Base-by-base conservation (phyloP, 2,797 vertebrate species). In the Coreius guichenoti region DNA sequence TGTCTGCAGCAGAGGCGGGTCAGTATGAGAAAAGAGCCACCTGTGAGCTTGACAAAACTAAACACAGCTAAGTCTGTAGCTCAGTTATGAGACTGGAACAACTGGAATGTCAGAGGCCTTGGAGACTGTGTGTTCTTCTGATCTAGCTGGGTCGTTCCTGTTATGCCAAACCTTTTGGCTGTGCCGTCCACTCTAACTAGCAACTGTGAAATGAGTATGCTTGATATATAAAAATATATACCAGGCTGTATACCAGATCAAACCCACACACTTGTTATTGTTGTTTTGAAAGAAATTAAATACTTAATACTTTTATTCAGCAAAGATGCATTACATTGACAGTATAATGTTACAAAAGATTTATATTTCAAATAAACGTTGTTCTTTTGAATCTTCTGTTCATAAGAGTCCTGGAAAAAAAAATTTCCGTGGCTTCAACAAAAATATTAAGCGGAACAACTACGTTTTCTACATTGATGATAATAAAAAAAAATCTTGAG, bases 1-100 rank as follows among this genome's bases (percentile, higher is more conserved):
- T 96, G 74, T 97, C 96, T 65, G 96, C 96, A 89, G 96, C 96
- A 9, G 93, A 96, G 87, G 96, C 96, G 83, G 96, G 96, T 97
- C 88, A 95, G 96, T 89, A 81, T 58, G 19, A 80, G 68, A 79
- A 17, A 73, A 63, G 17, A 26, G 47, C 54, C n/a, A 73, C 83
- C 54, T 14, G 29, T 47, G 29, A 58, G 21, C 61, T 51, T 65
- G n/a, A 68, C 61, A 3, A 58, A 75, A 77, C 26, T 43, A 75
- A 82, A 69, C 72, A 4, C 47, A 14, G 51, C 43, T 33, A 69
- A 19, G 70, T 47, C 49, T 70, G 65, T 45, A 68, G 74, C 73
- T 77, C 47, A 51, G 31, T 51, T 69, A 69, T 29, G 31, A 68
- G 75, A 61, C 36, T 47, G 63, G 63, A 23, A 43, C 49, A 61